phyloP scores from a whole-genome alignment of 2,888 invertebrate species.

The Chymomyza amoena region DNA sequence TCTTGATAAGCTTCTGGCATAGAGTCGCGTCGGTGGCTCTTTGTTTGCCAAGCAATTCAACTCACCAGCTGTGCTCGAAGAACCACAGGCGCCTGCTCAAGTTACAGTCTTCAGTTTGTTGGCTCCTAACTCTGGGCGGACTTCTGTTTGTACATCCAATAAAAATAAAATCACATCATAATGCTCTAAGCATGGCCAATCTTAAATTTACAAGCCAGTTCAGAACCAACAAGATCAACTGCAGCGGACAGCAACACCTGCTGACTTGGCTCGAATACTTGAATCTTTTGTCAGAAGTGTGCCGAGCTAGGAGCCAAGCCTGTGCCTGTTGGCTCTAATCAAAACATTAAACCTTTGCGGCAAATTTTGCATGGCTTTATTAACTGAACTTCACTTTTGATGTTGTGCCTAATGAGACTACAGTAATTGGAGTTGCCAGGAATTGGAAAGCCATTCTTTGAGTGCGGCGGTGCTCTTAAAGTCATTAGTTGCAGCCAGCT shows the following conservation, averaged over 20 bases:
- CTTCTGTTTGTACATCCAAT: constrained; percentile 43
- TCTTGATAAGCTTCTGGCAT: constrained; percentile 30
- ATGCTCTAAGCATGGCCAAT: constrained; percentile 48
- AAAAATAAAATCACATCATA: constrained; percentile 38
- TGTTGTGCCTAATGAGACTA: constrained; percentile 41
- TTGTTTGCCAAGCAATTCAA: neutral
- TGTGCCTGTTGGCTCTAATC: constrained; percentile 39
- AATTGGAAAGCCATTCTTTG: neutral
- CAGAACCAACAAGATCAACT: constrained; percentile 22
- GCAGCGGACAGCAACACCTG: constrained; percentile 46
- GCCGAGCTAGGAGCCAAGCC: constrained; percentile 18
- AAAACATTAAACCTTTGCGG: constrained; percentile 64
- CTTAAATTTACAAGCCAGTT: constrained; percentile 44
- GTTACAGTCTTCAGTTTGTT: constrained; percentile 4
- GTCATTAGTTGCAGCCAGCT: neutral
- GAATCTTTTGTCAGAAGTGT: constrained; percentile 29
- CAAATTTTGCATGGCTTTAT: constrained; percentile 58
- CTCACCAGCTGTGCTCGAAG: neutral
- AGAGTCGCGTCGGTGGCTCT: neutral
- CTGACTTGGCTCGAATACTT: constrained; percentile 11
- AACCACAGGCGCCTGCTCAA: constrained; percentile 14
- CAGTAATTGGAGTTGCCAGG: neutral
- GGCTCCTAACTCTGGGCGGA: constrained; percentile 14
- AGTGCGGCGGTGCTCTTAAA: neutral
- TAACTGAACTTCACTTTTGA: constrained; percentile 18